Percentiles rank a stretch among this genome's conserved stretches.
These are phyloP conservation scores for Pithys albifrons DNA, from an alignment of 2,113 vertebrate species.

Conservation along the genomic window DNA sequence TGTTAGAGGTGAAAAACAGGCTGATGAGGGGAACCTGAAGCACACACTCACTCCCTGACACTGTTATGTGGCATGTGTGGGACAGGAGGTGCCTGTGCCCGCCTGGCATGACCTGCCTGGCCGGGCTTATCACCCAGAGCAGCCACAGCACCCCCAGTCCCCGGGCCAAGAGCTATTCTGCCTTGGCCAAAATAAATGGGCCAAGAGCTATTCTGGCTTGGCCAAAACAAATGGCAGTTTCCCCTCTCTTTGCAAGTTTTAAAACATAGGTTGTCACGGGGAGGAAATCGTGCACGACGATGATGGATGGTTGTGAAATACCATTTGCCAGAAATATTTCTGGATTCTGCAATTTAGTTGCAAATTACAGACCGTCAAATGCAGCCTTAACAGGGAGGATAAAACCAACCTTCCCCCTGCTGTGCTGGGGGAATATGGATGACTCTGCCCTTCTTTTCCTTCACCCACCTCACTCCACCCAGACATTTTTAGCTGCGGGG, in stretches of 20 bases:
- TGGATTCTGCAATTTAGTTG: constrained; percentile 56
- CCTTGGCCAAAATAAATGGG: not conserved
- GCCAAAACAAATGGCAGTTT: constrained; percentile 64
- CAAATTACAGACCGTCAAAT: constrained; percentile 27
- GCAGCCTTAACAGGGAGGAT: not conserved
- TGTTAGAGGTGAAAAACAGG: not conserved
- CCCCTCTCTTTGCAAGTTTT: constrained; percentile 19
- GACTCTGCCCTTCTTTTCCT: not conserved
- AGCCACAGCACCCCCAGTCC: not conserved
- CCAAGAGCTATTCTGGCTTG: constrained; percentile 1
- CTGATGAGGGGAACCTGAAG: not conserved
- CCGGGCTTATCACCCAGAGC: not conserved
- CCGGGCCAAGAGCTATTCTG: not conserved
- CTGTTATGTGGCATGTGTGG: rapidly evolving
- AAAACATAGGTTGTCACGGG: constrained; percentile 52
- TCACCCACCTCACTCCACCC: not conserved
- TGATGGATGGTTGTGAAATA: constrained; percentile 61
- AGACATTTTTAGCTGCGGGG: not conserved
- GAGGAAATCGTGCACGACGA: constrained; percentile 3
- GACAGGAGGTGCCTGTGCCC: rapidly evolving
- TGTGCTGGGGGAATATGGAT: not conserved
- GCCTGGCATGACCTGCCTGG: not conserved
- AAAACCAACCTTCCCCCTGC: not conserved
- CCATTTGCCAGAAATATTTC: constrained; percentile 48
- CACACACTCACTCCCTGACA: not conserved